Base-by-base conservation (phyloP, 2,888 invertebrate genomes). In the Creontiades dilutus region DNA sequence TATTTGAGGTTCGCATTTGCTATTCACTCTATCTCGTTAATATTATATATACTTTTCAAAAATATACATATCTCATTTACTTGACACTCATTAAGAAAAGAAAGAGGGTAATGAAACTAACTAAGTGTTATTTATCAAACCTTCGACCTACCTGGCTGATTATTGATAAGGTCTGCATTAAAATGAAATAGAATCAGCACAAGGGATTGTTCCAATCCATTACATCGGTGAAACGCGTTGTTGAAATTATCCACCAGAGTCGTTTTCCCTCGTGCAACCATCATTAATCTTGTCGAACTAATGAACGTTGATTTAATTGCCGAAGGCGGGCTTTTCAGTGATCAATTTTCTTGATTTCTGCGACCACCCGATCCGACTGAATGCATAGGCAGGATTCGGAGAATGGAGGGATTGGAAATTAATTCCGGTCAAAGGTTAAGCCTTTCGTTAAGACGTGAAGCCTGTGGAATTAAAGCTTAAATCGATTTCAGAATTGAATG, bases 261-360 rank as follows among this genome's bases (percentile, higher is more conserved):
- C n/a, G 57, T 57, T 14, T 57, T n/a, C 57, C 14, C n/a, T 57
- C 57, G 52, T 52, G 11, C 11, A 52, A 52, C 57, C 16, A 57
- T 57, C 57, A 57, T 57, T 57, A 57, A 57, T 57, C 57, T 57
- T 57, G 57, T n/a, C 57, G 57, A 57, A 57, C 57, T 57, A 57
- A 57, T 57, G 57, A 57, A n/a, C 57, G n/a, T 57, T 57, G 57
- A 57, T 57, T 57, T 57, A 57, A 57, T 57, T 57, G n/a, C 16
- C 13, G n/a, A n/a, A 5, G 19, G n/a, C 57, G 57, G 19, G 57
- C 57, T 57, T 57, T 57, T 57, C 16, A 16, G 57, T 57, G n/a
- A 57, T 57, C n/a, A 57, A 16, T 57, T 57, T 57, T 57, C 57
- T 57, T 57, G 57, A 57, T 57, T 57, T 57, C n/a, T n/a, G 57